These are phyloP conservation scores for Pteromalus puparum DNA, from an alignment of 1,140 invertebrate species.

Conservation along the genomic window DNA sequence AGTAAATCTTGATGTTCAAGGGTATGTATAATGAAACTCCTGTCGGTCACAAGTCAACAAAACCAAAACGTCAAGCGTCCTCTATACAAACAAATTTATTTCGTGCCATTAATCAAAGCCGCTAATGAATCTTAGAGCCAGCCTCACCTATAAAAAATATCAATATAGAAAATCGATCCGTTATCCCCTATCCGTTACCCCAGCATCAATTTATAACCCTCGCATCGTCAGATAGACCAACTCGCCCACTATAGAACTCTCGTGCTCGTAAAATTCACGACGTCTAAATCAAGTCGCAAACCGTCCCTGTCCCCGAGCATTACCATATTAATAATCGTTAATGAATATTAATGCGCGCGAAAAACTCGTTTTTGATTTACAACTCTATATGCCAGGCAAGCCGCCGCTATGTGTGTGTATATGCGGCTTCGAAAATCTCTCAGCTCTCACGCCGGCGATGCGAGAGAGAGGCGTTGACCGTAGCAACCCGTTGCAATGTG, in stretches of 20 bases:
- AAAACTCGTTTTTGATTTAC: conserved; percentile 6
- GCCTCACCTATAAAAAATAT: neutral
- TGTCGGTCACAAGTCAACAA: too few species aligned
- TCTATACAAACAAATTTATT: neutral
- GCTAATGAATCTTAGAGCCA: neutral
- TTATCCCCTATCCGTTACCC: neutral
- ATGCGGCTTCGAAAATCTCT: neutral
- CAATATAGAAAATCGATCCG: conserved; percentile 3
- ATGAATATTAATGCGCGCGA: conserved; percentile 30
- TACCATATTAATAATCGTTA: conserved; percentile 25
- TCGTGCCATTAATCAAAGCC: neutral
- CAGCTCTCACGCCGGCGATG: neutral
- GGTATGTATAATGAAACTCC: too few species aligned
- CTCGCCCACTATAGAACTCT: neutral
- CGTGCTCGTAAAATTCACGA: conserved; percentile 12
- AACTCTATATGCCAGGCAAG: neutral
- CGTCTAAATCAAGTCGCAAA: conserved; percentile 18
- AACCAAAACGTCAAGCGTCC: neutral
- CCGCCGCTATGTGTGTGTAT: neutral
- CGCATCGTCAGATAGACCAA: neutral
- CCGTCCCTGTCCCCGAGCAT: neutral
- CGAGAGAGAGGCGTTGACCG: neutral
- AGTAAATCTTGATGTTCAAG: too few species aligned
- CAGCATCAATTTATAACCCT: too few species aligned
- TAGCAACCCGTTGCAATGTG: neutral